Percentiles rank a stretch among this genome's conserved stretches.
phyloP scores from a whole-genome alignment of 2,113 vertebrate species.

The Trichomycterus rosablanca region DNA sequence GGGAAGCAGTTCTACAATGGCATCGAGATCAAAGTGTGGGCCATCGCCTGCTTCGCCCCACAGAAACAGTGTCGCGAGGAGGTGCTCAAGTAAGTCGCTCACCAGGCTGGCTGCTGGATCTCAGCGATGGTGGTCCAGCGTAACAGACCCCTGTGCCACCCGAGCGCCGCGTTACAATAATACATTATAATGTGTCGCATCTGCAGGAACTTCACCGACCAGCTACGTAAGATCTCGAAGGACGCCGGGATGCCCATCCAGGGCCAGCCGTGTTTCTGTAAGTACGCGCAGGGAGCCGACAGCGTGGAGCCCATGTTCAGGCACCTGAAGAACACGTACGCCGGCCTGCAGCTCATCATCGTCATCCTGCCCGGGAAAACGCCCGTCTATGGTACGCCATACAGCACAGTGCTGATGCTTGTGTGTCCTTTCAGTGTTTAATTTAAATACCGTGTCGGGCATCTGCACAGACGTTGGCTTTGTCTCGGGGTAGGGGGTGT shows the following conservation, averaged over 20 bases:
- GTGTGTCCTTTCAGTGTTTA: background rate
- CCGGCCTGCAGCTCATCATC: constrained; percentile 96
- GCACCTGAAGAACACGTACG: constrained; percentile 97
- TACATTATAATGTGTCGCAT: too few species aligned
- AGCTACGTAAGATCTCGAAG: constrained; percentile 96
- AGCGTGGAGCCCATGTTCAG: constrained; percentile 98
- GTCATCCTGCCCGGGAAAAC: constrained; percentile 95
- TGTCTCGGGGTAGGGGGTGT: too few species aligned
- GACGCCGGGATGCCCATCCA: constrained; percentile 96
- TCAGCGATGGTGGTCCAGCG: too few species aligned
- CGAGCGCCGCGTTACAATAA: too few species aligned
- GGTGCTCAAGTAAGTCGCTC: constrained; percentile 89
- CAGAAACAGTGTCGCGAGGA: constrained; percentile 98
- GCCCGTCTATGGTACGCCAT: constrained; percentile 65
- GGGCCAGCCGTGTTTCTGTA: constrained; percentile 97
- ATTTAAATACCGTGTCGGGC: background rate
- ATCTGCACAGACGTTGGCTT: too few species aligned
- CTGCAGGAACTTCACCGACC: constrained; percentile 94
- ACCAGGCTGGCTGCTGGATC: too few species aligned
- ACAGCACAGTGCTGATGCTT: background rate
- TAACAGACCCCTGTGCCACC: too few species aligned
- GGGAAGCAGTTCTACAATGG: constrained; percentile 99
- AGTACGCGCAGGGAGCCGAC: constrained; percentile 95
- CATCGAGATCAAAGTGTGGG: constrained; percentile 99
- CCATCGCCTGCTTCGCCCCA: constrained; percentile 97